phyloP scores from a whole-genome alignment of 2,888 invertebrate genomes.

The Eristalinus aeneus region DNA sequence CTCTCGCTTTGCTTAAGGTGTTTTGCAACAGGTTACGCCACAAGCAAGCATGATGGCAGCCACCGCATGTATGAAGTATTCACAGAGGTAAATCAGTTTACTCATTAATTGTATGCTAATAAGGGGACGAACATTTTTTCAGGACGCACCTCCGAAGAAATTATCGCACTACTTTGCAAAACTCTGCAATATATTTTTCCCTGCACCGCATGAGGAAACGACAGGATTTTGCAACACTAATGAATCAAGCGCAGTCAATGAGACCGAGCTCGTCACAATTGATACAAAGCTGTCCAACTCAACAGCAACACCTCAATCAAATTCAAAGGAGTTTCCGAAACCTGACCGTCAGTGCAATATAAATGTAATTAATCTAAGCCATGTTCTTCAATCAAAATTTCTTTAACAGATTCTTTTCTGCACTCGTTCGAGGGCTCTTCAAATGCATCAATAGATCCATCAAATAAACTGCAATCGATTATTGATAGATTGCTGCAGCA shows the following conservation, averaged over 20 bases:
- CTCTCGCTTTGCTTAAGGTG: conserved; percentile 79
- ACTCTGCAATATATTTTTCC: conserved; percentile 75
- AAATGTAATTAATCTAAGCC: not conserved
- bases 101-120: no score
- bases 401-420: conserved; percentile 36
- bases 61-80: conserved; percentile 80
- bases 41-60: conserved; percentile 75
- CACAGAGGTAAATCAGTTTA: conserved; percentile 73
- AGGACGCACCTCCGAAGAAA: conserved; percentile 76
- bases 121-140: no score
- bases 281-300: conserved; percentile 52
- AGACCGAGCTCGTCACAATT: conserved; percentile 73
- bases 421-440: conserved; percentile 74
- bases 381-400: not conserved
- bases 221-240: conserved; percentile 76
- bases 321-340: conserved; percentile 32
- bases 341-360: conserved; percentile 37
- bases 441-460: conserved; percentile 73
- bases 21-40: conserved; percentile 77
- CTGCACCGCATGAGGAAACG: conserved; percentile 74
- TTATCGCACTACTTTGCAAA: conserved; percentile 76
- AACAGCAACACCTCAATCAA: conserved; percentile 33
- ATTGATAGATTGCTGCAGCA: conserved; percentile 77
- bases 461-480: conserved; percentile 76
- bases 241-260: conserved; percentile 72